These are phyloP conservation scores for Nycticebus coucang DNA, from an alignment of 2,113 vertebrate species.

Conservation along the genomic window DNA sequence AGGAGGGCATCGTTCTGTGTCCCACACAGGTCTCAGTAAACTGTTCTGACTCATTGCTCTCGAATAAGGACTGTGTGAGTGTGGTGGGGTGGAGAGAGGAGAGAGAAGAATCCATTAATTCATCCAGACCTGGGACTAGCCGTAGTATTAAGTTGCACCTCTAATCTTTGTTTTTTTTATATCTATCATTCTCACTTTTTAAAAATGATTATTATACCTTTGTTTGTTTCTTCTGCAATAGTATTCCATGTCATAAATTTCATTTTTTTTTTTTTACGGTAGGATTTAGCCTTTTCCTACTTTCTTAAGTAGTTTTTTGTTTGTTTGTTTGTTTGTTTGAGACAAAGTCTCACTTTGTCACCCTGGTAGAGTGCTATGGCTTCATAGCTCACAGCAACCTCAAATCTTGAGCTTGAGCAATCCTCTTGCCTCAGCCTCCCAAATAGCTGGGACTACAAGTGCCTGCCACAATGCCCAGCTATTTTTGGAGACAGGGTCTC, in stretches of 20 bases:
- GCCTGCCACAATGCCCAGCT: too few species aligned
- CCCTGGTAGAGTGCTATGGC: too few species aligned
- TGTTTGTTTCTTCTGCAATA: not conserved
- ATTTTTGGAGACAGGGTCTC: too few species aligned
- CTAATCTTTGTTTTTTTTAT: not conserved
- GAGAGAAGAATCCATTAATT: not conserved
- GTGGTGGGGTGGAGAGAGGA: not conserved
- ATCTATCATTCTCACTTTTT: not conserved
- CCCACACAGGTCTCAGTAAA: not conserved
- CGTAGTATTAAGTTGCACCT: not conserved
- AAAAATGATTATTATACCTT: not conserved
- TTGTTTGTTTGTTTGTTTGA: too few species aligned
- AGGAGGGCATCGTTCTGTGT: not conserved
- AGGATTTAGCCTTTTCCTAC: not conserved
- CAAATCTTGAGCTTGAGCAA: too few species aligned
- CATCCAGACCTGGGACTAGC: not conserved
- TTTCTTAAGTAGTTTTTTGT: not conserved
- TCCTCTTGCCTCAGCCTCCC: too few species aligned
- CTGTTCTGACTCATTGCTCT: not conserved
- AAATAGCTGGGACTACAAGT: too few species aligned
- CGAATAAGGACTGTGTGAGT: not conserved
- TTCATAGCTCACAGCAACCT: too few species aligned
- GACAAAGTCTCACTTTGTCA: too few species aligned
- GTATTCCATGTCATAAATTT: not conserved
- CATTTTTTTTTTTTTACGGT: not conserved